Conservation (phyloP, 2,113 vertebrate genomes). For the Colaptes auratus region DNA sequence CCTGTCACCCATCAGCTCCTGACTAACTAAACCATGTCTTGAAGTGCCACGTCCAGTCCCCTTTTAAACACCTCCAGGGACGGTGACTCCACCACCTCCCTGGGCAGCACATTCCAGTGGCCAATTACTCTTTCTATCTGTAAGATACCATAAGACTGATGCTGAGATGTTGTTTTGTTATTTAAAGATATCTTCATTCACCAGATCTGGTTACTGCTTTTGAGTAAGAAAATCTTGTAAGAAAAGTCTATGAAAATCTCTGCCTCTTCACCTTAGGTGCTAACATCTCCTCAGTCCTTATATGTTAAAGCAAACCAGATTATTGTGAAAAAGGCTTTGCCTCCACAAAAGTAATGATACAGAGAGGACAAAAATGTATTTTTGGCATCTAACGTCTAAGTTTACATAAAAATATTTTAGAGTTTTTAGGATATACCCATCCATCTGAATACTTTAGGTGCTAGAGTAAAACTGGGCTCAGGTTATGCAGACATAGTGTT, state of each 20-base stretch:
- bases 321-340: not conserved
- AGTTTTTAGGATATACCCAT: accelerated
- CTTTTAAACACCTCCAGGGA: too few relatives aligned
- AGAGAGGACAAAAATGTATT: not conserved
- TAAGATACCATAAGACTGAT: not conserved
- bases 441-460: not conserved
- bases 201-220: not conserved
- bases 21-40: too few relatives aligned
- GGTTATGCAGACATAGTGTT: not conserved
- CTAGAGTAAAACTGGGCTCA: not conserved
- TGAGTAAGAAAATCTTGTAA: not conserved
- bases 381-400: not conserved
- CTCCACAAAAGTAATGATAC: not conserved
- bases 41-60: too few relatives aligned
- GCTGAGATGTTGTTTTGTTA: not conserved
- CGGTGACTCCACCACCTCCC: too few relatives aligned
- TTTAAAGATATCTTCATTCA: not conserved
- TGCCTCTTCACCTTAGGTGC: not conserved
- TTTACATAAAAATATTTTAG: not conserved
- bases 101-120: too few relatives aligned
- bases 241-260: not conserved
- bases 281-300: not conserved
- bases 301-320: not conserved
- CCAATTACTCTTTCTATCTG: too few relatives aligned
- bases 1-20: too few relatives aligned